A percentile compares a stretch with the other conserved stretches of the same genome.
Evolutionary conservation across 2,888 invertebrate species (phyloP).

Genomic region (Cheiracanthium punctorium): DNA sequence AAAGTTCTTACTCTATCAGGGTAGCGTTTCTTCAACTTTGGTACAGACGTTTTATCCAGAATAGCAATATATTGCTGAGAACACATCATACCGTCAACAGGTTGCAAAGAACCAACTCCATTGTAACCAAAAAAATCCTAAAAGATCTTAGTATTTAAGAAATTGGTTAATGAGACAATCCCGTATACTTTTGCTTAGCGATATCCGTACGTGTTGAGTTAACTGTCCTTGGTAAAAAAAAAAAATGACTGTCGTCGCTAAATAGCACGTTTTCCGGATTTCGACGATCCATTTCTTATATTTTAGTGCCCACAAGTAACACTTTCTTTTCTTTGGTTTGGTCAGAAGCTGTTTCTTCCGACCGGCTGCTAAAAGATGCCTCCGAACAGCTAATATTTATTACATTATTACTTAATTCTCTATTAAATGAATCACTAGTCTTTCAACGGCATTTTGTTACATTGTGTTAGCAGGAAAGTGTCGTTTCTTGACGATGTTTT

Average conservation of each 20-base stretch:
- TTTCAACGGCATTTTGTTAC: neutral
- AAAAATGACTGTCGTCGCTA: neutral
- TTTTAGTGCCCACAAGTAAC: neutral
- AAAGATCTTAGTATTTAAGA: neutral
- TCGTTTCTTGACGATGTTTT: neutral
- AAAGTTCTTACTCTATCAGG: neutral
- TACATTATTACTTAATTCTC: neutral
- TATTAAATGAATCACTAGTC: neutral
- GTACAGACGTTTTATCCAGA: neutral
- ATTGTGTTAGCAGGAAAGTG: neutral
- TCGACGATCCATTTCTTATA: neutral
- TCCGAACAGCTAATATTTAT: conserved; percentile 10
- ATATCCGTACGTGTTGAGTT: neutral
- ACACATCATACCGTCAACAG: neutral
- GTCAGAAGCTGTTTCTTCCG: conserved; percentile 14
- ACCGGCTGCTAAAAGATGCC: neutral
- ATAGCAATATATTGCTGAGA: conserved; percentile 3
- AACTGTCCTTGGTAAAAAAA: neutral
- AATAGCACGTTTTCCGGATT: neutral
- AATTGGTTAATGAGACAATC: no score
- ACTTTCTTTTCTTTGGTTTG: neutral
- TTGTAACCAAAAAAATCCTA: neutral
- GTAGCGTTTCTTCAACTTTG: conserved; percentile 10
- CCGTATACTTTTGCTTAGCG: no score
- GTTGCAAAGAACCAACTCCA: neutral